These are phyloP conservation scores for Macrotis lagotis DNA, from an alignment of 2,113 vertebrate species.

Conservation along the genomic window DNA sequence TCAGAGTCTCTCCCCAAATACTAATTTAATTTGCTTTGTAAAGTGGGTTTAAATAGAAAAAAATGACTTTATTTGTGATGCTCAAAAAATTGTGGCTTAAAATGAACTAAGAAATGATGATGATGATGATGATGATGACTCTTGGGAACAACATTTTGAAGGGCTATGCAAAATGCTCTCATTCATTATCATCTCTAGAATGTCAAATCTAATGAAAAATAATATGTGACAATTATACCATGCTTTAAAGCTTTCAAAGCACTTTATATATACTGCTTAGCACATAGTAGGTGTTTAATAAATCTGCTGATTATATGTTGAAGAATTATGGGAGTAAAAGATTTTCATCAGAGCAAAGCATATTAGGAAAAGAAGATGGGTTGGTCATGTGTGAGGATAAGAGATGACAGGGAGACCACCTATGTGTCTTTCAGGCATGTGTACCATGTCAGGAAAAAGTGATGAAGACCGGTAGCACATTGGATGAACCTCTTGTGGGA, in stretches of 20 bases:
- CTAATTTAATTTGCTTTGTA: background rate
- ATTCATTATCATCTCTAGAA: background rate
- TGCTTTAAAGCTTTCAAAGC: background rate
- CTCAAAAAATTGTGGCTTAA: background rate
- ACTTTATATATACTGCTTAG: background rate
- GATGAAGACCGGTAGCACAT: background rate
- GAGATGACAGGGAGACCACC: background rate
- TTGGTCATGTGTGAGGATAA: background rate
- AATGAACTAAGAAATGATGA: background rate
- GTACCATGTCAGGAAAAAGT: background rate
- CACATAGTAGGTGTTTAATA: background rate
- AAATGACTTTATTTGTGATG: background rate
- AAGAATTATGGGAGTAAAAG: background rate
- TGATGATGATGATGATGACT: accelerated
- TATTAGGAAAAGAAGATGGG: background rate
- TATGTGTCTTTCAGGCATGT: background rate
- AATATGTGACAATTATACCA: background rate
- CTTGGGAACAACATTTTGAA: background rate
- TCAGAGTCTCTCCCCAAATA: background rate
- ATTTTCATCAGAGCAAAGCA: background rate
- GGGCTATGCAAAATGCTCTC: background rate
- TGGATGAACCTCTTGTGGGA: background rate
- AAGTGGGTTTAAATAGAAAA: background rate
- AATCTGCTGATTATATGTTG: background rate
- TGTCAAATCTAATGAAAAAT: background rate